These are phyloP conservation scores for Pollenia angustigena DNA, from an alignment of 2,888 invertebrate genomes.

Conservation along the genomic window DNA sequence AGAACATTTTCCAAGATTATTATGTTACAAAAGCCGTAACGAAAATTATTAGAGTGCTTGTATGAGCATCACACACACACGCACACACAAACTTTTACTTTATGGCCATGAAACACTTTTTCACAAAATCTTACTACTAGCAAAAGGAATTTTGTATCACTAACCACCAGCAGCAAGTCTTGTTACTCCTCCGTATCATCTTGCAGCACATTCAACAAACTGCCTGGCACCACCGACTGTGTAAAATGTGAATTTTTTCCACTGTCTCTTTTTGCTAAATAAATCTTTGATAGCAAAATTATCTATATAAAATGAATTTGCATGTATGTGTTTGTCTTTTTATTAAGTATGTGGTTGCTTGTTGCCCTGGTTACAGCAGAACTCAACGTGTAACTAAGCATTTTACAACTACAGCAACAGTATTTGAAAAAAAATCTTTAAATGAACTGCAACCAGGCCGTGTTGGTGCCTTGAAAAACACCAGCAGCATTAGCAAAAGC, in stretches of 20 bases:
- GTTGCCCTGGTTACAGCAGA: constrained; percentile 41
- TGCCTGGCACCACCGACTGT: constrained; percentile 34
- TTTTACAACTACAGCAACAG: background rate
- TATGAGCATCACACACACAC: background rate
- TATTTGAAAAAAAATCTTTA: constrained; percentile 1
- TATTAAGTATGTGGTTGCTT: constrained; percentile 28
- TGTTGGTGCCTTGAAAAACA: constrained; percentile 21
- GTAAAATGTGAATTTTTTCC: constrained; percentile 54
- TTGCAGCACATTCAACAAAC: background rate
- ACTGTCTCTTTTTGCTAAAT: constrained; percentile 26
- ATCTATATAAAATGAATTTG: constrained; percentile 5
- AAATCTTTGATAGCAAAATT: constrained; percentile 48
- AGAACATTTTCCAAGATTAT: constrained; percentile 50
- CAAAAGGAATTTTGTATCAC: constrained; percentile 13
- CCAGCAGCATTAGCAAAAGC: background rate
- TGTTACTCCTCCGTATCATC: background rate
- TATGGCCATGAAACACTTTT: constrained; percentile 44
- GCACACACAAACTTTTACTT: constrained; percentile 31
- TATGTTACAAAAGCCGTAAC: constrained; percentile 37
- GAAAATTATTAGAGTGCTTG: background rate
- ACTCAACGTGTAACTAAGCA: constrained; percentile 16
- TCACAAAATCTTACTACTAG: background rate
- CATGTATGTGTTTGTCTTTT: constrained; percentile 18
- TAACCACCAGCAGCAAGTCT: constrained; percentile 1
- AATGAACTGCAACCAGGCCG: background rate